A percentile compares a stretch with the other conserved stretches of the same genome.
phyloP scores from a whole-genome alignment of 2,888 invertebrate species.

The Pharmacophagus antenor region DNA sequence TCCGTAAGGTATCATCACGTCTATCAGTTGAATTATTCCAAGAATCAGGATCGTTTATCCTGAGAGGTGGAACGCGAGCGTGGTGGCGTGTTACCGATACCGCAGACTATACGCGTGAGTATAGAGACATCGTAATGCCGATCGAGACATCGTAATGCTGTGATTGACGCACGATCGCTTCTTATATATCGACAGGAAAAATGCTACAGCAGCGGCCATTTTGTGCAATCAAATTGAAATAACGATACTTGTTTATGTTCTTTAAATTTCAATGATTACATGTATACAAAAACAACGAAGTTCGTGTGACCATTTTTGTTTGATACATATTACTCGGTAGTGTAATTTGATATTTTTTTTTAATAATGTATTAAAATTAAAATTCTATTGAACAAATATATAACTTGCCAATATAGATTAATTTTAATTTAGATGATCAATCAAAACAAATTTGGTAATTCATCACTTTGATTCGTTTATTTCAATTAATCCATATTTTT shows the following conservation, averaged over 20 bases:
- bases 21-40: constrained; percentile 56
- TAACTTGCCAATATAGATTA: too few relatives aligned
- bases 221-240: constrained; percentile 15
- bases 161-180: constrained; percentile 49
- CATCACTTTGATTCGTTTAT: too few relatives aligned
- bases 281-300: background rate
- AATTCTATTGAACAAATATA: too few relatives aligned
- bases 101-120: constrained; percentile 55
- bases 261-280: background rate
- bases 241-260: background rate
- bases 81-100: constrained; percentile 29
- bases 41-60: constrained; percentile 58
- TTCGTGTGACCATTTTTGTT: background rate
- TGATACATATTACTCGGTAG: background rate
- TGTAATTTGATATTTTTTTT: too few relatives aligned
- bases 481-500: too few relatives aligned
- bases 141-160: constrained; percentile 52
- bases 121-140: constrained; percentile 53
- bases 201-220: constrained; percentile 3
- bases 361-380: too few relatives aligned
- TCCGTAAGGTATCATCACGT: constrained; percentile 58
- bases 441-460: too few relatives aligned
- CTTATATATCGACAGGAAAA: constrained; percentile 35
- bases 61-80: constrained; percentile 34
- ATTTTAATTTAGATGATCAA: too few relatives aligned